Evolutionary conservation across 2,113 vertebrate genomes (phyloP).

Genomic region (Opisthocomus hoazin): DNA sequence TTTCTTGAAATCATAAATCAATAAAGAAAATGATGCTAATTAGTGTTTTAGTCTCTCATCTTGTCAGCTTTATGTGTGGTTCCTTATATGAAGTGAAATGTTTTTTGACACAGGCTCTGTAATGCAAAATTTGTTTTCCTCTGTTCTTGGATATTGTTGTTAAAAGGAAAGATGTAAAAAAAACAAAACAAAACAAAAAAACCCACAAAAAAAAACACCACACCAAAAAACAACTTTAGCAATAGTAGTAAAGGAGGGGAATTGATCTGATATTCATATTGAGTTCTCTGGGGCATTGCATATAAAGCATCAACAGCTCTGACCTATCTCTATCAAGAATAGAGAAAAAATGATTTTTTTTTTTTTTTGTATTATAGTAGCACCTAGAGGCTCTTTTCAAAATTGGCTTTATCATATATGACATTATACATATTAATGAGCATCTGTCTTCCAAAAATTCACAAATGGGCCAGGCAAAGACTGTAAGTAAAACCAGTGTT

Average conservation of each 20-base stretch:
- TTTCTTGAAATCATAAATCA: slow-evolving; percentile 27
- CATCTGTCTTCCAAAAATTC: background rate
- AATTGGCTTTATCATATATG: background rate
- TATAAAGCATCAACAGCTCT: background rate
- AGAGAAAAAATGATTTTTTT: background rate
- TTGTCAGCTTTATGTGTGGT: slow-evolving; percentile 8
- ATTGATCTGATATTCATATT: background rate
- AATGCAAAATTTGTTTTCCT: slow-evolving; percentile 23
- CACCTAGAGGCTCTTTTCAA: background rate
- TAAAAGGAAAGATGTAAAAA: background rate
- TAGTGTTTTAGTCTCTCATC: slow-evolving; percentile 30
- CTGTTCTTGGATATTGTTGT: slow-evolving; percentile 28
- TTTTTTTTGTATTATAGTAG: background rate
- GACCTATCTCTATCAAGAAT: background rate
- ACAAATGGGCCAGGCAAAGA: background rate
- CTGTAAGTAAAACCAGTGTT: background rate
- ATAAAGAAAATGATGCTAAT: slow-evolving; percentile 25
- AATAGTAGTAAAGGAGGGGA: background rate
- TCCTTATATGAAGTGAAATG: slow-evolving; percentile 34
- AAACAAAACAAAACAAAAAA: too few species aligned
- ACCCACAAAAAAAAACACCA: background rate
- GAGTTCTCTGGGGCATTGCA: background rate
- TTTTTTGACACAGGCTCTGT: background rate
- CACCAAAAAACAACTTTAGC: background rate
- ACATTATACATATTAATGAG: background rate